Conservation (phyloP, 2,888 invertebrate species). For the Amorpha juglandis region DNA sequence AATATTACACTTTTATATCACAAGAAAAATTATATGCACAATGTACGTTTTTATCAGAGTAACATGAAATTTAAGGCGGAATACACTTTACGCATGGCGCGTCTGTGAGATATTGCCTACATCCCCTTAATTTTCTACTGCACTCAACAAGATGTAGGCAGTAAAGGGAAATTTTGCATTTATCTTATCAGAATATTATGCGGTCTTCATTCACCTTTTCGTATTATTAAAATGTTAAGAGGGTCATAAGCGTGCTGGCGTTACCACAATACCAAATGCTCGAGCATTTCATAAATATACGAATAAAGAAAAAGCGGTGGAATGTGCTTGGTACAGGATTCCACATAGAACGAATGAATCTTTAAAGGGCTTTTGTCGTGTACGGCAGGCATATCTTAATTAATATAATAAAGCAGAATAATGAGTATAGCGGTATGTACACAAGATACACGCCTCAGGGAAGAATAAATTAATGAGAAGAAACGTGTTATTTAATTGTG, state of each 20-base stretch:
- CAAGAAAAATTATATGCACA: not conserved
- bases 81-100: slow-evolving; percentile 29
- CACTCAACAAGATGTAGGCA: slow-evolving; percentile 50
- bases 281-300: slow-evolving; percentile 19
- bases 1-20: not conserved
- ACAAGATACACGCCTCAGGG: not conserved
- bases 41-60: not conserved
- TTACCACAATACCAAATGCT: slow-evolving; percentile 26
- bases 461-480: not conserved
- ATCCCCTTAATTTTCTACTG: slow-evolving; percentile 58
- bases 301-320: slow-evolving; percentile 23
- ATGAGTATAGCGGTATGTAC: not conserved
- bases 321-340: not conserved
- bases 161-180: slow-evolving; percentile 44
- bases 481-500: not conserved
- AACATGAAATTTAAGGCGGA: slow-evolving; percentile 13
- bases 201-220: slow-evolving; percentile 34
- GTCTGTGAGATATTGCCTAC: slow-evolving; percentile 47
- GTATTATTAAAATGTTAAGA: slow-evolving; percentile 42
- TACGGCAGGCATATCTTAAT: not conserved
- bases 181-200: slow-evolving; percentile 27
- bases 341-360: not conserved
- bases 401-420: slow-evolving; percentile 1
- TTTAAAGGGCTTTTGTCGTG: not conserved
- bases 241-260: slow-evolving; percentile 32